Evolutionary conservation across 2,888 invertebrate species (phyloP), one percentile per base, ranked within the genome.

Genomic region (Trisateles emortualis): DNA sequence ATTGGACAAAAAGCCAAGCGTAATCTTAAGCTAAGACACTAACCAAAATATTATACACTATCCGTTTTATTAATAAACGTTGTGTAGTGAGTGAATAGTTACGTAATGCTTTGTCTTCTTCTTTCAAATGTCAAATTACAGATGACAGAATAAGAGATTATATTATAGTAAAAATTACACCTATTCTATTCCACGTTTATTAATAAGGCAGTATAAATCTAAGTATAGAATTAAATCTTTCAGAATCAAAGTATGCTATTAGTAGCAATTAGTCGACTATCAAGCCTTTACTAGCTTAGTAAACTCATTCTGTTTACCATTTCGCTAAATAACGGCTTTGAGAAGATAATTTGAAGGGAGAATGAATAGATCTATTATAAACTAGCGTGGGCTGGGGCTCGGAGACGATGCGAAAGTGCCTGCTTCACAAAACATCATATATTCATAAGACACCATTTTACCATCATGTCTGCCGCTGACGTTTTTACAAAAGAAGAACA

Each of bases 391-490:
- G n/a, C 22, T 22, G 22, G 5, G 22, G 22, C 22, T 13, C 19
- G 26, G 42, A 46, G 10, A 41, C 43, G 32, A 38, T 10, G 39
- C 9, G 40, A 62, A 55, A 57, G 45, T 57, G 56, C 51, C 46
- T 35, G 46, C 43, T 52, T 49, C 30, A 26, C 13, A 40, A 17
- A 19, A 17, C 45, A 46, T 53, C 58, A 55, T 49, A 59, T 61
- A 69, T 69, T 61, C 58, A 67, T 69, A 64, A 47, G 57, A 68
- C 54, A 69, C 30, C 65, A 67, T 69, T 69, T 64, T 57, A 53
- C 65, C 52, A 65, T 69, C 52, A 65, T 43, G 39, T 41, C 48
- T 69, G 61, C 44, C 54, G 49, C 41, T 61, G 58, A 56, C 47
- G 46, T 56, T 65, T 64, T 51, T 52, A 52, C 51, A 46, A 51